Evolutionary conservation across 37 sponge, comb jelly and placozoan species (phyloP), one percentile per base, ranked within the genome.

Genomic region (Aphrocallistes beatrix): DNA sequence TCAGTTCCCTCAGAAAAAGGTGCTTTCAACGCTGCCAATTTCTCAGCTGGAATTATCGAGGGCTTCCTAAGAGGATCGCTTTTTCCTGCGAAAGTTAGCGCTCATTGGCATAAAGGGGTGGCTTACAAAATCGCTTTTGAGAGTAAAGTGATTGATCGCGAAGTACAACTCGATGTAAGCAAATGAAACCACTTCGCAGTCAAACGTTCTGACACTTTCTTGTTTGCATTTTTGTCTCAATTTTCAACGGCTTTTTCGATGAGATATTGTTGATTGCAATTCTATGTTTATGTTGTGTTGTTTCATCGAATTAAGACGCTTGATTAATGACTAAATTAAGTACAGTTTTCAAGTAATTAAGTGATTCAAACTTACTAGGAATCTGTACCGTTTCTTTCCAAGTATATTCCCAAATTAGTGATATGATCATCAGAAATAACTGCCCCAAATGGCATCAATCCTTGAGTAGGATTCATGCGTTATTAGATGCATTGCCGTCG

Each of bases 1-100:
- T 97, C 95, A 34, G 92, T 96, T 0, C 96, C 96, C 0, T 91
- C 91, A 50, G 96, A 96, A 47, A 91, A 91, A 89, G 93, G 92
- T 88, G 85, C 88, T 38, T 83, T 97, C 10, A 97, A 95, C 83
- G 95, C 95, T 91, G 99, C 99, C 49, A 91, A 95, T 8, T 97
- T 97, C 49, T 86, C 88, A 51, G 95, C 89, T 85, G 99, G 99
- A 0, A 88, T 95, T 23, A 88, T 97, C 16, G 99, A 97, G 83
- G 92, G 90, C 1, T 88, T 91, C 36, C 83, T 97, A 32, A 90
- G 86, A 84, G 94, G 89, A 38, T 87, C 90, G 81, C 88, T 91
- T 37, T 97, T 97, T 47, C 90, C 90, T 36, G 86, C 86, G 21
- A 90, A 90, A 38, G 90, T 90, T 39, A 88, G 84, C n/a, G 90